Base-by-base conservation (phyloP, 2,113 vertebrate species). In the Nanorana parkeri region DNA sequence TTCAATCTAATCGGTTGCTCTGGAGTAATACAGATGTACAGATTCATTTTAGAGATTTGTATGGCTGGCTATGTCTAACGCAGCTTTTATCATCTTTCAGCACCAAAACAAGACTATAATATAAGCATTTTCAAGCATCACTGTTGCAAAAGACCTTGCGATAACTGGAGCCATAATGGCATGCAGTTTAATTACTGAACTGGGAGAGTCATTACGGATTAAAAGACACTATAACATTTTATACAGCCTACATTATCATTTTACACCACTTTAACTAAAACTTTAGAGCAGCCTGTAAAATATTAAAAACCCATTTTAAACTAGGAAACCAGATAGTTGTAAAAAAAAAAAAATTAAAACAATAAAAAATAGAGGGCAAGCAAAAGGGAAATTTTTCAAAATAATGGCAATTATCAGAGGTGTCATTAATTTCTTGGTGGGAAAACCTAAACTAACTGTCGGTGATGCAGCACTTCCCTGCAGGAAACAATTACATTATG, bases 201-300 rank as follows among this genome's bases (percentile, higher is more conserved):
- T 54, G 41, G 23, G 63, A 41, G 51, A 68, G 64, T 68, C 77
- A 23, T 67, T 74, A 65, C 26, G 51, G 28, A 41, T 58, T 74
- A 81, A 81, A 74, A 74, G 72, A 73, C 17, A 51, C 80, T 51
- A 28, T 56, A 32, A 67, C 47, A n/a, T 81, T 74, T 81, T 66
- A 81, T 28, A n/a, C 16, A 28, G 4, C 52, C 60, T 36, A 54
- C 61, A 75, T 81, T 74, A 75, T 81, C 61, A 66, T 26, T 75
- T 81, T 29, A 67, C 72, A 20, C 58, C n/a, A 29, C 23, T 78
- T 78, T 78, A 55, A 55, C 20, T 55, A 55, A 32, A 68, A 24
- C 20, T 68, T 58, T 68, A 56, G 28, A 79, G 17, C 24, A 17
- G 47, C 23, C 7, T n/a, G 8, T 21, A 29, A 54, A 78, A 67